Conservation (phyloP, 1,140 invertebrate species). For the Drosophila mauritiana region DNA sequence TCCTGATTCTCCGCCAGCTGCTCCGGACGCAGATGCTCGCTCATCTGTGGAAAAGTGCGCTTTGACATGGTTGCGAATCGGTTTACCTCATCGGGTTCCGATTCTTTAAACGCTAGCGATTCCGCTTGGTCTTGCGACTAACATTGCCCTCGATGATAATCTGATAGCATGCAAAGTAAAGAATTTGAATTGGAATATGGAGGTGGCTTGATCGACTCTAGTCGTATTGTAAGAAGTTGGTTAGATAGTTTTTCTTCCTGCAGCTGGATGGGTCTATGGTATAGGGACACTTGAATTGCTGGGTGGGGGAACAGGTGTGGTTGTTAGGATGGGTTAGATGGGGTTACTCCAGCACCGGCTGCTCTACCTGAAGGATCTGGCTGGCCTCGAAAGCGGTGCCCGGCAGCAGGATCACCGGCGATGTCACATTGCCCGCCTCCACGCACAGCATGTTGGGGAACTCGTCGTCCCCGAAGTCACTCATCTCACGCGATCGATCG, state of each 20-base stretch:
- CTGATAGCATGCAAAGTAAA: slow-evolving; percentile 49
- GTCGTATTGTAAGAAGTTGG: background rate
- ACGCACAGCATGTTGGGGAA: slow-evolving; percentile 98
- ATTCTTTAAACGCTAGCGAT: slow-evolving; percentile 85
- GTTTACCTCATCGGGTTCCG: slow-evolving; percentile 83
- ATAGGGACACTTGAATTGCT: slow-evolving; percentile 60
- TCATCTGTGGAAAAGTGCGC: slow-evolving; percentile 28
- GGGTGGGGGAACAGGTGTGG: slow-evolving; percentile 25
- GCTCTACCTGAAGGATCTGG: slow-evolving; percentile 80
- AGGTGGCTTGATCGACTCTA: background rate
- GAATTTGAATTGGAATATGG: slow-evolving; percentile 32
- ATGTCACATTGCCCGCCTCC: slow-evolving; percentile 94
- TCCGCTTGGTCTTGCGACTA: slow-evolving; percentile 83
- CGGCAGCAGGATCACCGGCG: slow-evolving; percentile 93
- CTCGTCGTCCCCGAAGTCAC: slow-evolving; percentile 97
- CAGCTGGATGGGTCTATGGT: background rate
- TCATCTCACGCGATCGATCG: slow-evolving; percentile 95
- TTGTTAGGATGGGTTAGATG: slow-evolving; percentile 31
- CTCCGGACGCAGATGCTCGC: slow-evolving; percentile 13
- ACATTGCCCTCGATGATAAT: slow-evolving; percentile 84
- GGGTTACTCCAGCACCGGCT: slow-evolving; percentile 7
- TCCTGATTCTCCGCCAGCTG: slow-evolving; percentile 1
- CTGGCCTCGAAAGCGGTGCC: slow-evolving; percentile 87
- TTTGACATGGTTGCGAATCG: slow-evolving; percentile 68
- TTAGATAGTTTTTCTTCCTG: background rate